Conservation (phyloP, 2,888 invertebrate genomes). For the Pycnomerus fuliginosus region DNA sequence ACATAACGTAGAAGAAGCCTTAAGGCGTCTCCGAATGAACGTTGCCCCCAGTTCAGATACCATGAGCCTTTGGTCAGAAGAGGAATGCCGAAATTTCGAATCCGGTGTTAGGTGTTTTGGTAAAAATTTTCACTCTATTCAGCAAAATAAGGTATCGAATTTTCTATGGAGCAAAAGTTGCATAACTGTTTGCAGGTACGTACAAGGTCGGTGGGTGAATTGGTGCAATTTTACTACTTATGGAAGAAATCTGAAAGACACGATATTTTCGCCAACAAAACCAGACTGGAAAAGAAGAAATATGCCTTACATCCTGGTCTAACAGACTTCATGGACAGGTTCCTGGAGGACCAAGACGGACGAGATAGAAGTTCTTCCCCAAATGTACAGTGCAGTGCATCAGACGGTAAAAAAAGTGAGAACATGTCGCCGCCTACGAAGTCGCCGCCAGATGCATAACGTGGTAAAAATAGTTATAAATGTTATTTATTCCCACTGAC, state of each 20-base stretch:
- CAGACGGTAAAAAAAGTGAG: slow-evolving; percentile 30
- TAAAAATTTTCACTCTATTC: slow-evolving; percentile 94
- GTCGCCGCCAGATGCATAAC: slow-evolving; percentile 34
- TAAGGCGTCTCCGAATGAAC: slow-evolving; percentile 63
- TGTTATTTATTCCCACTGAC: no score
- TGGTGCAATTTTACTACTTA: slow-evolving; percentile 93
- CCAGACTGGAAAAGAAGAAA: slow-evolving; percentile 87
- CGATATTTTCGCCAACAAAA: slow-evolving; percentile 87
- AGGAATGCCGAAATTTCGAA: slow-evolving; percentile 96
- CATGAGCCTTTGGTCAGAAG: slow-evolving; percentile 92
- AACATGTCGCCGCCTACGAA: slow-evolving; percentile 25
- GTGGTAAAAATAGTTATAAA: no score
- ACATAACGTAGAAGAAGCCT: slow-evolving; percentile 91
- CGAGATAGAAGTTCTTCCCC: slow-evolving; percentile 73
- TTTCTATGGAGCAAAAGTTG: background rate
- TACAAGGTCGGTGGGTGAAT: slow-evolving; percentile 91
- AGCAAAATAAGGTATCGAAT: slow-evolving; percentile 76
- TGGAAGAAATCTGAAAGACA: slow-evolving; percentile 99
- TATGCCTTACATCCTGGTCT: slow-evolving; percentile 89
- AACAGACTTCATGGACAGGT: slow-evolving; percentile 92
- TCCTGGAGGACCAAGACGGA: slow-evolving; percentile 81
- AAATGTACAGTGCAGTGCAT: slow-evolving; percentile 56
- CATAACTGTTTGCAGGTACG: slow-evolving; percentile 60
- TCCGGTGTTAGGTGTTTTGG: slow-evolving; percentile 90
- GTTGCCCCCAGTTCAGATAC: slow-evolving; percentile 64